Conservation (phyloP, 2,113 vertebrate species). For the zebrafish (Danio rerio) region DNA sequence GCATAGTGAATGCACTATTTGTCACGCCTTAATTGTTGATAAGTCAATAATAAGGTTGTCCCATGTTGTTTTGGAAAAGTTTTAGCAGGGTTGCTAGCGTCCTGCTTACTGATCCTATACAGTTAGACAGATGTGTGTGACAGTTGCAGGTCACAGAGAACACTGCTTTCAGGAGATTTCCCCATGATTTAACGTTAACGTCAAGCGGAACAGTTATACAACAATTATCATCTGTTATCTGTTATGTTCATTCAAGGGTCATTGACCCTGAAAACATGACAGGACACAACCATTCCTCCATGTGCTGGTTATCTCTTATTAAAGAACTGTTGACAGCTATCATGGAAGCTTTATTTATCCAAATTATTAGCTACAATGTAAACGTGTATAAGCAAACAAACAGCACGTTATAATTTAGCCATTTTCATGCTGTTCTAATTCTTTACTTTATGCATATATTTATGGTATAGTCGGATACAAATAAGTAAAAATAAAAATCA, state of each 20-base stretch:
- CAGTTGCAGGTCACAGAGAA: conserved; percentile 48
- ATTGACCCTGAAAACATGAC: conserved; percentile 31
- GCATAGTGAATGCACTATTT: background rate
- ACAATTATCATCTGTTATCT: background rate
- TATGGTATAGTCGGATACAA: too few relatives aligned
- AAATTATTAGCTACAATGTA: background rate
- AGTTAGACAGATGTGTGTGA: conserved; percentile 61
- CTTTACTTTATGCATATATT: too few relatives aligned
- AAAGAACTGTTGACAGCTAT: background rate
- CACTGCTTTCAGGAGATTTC: background rate
- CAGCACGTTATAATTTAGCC: background rate
- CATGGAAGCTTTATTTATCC: background rate
- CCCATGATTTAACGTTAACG: background rate
- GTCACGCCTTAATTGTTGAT: background rate
- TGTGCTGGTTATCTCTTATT: background rate
- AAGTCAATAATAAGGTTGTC: background rate
- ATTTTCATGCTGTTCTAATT: background rate
- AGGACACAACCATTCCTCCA: background rate
- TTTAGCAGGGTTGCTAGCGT: conserved; percentile 61
- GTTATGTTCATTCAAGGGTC: background rate
- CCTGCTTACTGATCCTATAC: conserved; percentile 44
- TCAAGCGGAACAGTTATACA: too few relatives aligned
- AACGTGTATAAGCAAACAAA: background rate
- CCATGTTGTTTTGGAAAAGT: conserved; percentile 33
- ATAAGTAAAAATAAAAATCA: too few relatives aligned